Base-by-base conservation (phyloP, 2,888 invertebrate genomes). In the Luperina nickerlii region DNA sequence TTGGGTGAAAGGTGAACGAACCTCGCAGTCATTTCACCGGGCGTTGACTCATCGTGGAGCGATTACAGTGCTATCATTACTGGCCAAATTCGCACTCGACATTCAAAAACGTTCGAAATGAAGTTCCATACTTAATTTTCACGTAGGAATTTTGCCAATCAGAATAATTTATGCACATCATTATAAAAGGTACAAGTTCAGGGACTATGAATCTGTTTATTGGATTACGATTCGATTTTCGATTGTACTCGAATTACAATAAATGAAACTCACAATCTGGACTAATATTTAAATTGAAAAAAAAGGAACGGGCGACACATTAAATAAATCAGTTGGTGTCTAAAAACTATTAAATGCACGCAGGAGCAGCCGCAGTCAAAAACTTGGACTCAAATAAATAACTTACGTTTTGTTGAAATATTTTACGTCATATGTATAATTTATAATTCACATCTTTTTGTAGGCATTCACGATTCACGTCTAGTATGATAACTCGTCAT, bases 1-100 rank as follows among this genome's bases (percentile, higher is more conserved):
- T 94, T 96, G 93, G 95, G 96, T 96, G 95, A 96, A 95, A 95
- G 95, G 95, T 96, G 91, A 95, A 93, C 84, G 93, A 92, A 91
- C 95, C 78, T 84, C 90, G 91, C 91, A 87, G 92, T 92, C 94
- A 94, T 95, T 95, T 94, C 95, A 93, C 94, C 93, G 95, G 94
- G 88, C 94, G 93, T 94, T 94, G 94, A 94, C 94, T 94, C 94
- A 93, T 91, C 88, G 91, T 79, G 87, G 87, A 92, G 90, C 92
- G 91, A 94, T 93, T 94, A 92, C 91, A 92, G 83, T 91, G 93
- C 93, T 94, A 94, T 95, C 94, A 94, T 92, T 92, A 93, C 93
- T 94, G 94, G 93, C 93, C 92, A 92, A 95, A 95, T 94, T 95
- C 94, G 84, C 92, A 89, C 92, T 92, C 90, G 92, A 92, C 92